phyloP scores from a whole-genome alignment of 2,888 invertebrate genomes.

The Pristionchus maxplancki region DNA sequence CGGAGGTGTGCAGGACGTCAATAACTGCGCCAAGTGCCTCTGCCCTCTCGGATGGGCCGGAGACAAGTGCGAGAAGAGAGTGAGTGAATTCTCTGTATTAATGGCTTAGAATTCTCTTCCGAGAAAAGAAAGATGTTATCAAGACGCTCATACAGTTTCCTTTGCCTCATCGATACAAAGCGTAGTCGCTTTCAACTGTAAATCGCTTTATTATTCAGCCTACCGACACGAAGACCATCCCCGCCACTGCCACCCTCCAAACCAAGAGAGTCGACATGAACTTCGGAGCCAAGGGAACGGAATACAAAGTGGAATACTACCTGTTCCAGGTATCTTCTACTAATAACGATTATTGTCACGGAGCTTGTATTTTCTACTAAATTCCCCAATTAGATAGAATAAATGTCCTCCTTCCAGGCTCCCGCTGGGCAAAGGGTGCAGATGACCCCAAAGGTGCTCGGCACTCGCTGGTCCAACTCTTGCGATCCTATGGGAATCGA shows the following conservation, averaged over 20 bases:
- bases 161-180: too few relatives aligned
- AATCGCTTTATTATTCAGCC: conserved; percentile 19
- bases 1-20: conserved; percentile 1
- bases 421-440: conserved; percentile 11
- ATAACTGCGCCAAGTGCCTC: background rate
- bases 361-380: too few relatives aligned
- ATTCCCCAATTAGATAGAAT: background rate
- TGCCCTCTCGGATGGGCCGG: conserved; percentile 39
- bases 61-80: background rate
- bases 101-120: too few relatives aligned
- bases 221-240: background rate
- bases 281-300: background rate
- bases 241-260: conserved; percentile 25
- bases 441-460: conserved; percentile 19
- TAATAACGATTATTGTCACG: too few relatives aligned
- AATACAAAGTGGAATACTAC: conserved; percentile 27
- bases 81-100: too few relatives aligned
- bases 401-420: background rate
- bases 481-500: conserved; percentile 40
- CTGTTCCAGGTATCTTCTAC: conserved; percentile 13
- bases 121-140: too few relatives aligned
- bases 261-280: background rate
- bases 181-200: too few relatives aligned
- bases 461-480: conserved; percentile 13
- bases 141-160: too few relatives aligned